Percentiles rank a stretch among this genome's conserved stretches.
These are phyloP conservation scores for Pogonocichla stellata DNA, from an alignment of 2,113 vertebrate species.

Conservation along the genomic window DNA sequence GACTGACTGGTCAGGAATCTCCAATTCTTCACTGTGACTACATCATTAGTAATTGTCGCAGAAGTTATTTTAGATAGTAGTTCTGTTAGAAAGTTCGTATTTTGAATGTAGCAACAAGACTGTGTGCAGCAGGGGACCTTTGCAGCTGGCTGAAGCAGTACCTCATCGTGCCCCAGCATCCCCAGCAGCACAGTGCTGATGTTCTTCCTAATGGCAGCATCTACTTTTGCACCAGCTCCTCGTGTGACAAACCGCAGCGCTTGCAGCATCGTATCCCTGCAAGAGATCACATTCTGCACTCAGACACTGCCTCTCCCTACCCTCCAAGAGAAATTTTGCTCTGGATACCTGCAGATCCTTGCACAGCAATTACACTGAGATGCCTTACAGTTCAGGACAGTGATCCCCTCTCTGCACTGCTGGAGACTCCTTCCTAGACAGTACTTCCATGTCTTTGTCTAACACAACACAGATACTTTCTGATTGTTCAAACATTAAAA, in stretches of 20 bases:
- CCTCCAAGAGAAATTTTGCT: not conserved
- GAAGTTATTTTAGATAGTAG: not conserved
- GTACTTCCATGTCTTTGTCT: not conserved
- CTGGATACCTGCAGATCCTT: not conserved
- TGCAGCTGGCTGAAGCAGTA: conserved; percentile 47
- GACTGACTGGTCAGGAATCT: not conserved
- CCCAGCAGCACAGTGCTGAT: conserved; percentile 85
- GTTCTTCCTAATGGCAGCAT: conserved; percentile 88
- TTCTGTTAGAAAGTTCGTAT: not conserved
- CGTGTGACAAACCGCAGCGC: conserved; percentile 93
- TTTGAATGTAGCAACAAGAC: not conserved
- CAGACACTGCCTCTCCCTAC: not conserved
- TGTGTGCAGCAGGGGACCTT: not conserved
- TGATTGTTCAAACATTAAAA: not conserved
- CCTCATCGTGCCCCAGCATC: conserved; percentile 99
- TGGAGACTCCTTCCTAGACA: not conserved
- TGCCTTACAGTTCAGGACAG: not conserved
- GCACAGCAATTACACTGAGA: not conserved
- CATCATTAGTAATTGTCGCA: not conserved
- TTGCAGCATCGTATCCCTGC: conserved; percentile 96
- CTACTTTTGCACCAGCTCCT: conserved; percentile 94
- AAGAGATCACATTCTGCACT: not conserved
- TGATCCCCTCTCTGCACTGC: not conserved
- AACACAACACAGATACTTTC: not conserved
- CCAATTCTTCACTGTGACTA: not conserved